Base-by-base conservation (phyloP, 2,113 vertebrate genomes). In the Holacanthus passer region DNA sequence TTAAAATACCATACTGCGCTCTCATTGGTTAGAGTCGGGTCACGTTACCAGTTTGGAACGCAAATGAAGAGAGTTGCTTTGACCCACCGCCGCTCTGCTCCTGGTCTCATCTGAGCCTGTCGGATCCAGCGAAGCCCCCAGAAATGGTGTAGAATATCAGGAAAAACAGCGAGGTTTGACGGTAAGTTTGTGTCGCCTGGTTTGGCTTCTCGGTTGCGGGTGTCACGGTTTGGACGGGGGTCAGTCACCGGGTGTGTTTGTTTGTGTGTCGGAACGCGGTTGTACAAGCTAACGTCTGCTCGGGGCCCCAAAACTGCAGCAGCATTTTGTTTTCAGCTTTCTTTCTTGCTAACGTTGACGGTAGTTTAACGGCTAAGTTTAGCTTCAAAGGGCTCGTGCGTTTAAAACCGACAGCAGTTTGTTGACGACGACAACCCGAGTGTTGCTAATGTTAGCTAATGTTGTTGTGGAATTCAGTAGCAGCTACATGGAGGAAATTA, bases 41-140 rank as follows among this genome's bases (percentile, higher is more conserved):
- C 90, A 95, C 90, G 83, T 95, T 78, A 16, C 63, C 53, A 84
- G 80, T 84, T 83, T 88, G 95, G 95, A 95, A 95, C 84, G 94
- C 94, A 90, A 95, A 94, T 93, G 83, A 87, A 67, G 84, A 85
- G 82, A 83, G 86, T 87, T 79, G 52, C 72, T 68, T 67, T 24
- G 72, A 41, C 86, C 81, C 80, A n/a, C 86, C 83, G 55, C 82
- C 59, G 65, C 83, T 69, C 43, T 50, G 22, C 65, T 76, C 20
- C 84, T 82, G 77, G 77, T 90, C 86, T 91, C 80, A 85, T 84
- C 71, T 12, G 66, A 90, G 90, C 19, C 74, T 81, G 86, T 77
- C 83, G 85, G 89, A 74, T 86, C 75, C 82, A 66, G 86, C 47
- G 66, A 88, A 52, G 85, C 87, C 60, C 90, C 87, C 90, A 91